These are phyloP conservation scores for Pyxicephalus adspersus DNA, from an alignment of 2,113 vertebrate genomes.

Conservation along the genomic window DNA sequence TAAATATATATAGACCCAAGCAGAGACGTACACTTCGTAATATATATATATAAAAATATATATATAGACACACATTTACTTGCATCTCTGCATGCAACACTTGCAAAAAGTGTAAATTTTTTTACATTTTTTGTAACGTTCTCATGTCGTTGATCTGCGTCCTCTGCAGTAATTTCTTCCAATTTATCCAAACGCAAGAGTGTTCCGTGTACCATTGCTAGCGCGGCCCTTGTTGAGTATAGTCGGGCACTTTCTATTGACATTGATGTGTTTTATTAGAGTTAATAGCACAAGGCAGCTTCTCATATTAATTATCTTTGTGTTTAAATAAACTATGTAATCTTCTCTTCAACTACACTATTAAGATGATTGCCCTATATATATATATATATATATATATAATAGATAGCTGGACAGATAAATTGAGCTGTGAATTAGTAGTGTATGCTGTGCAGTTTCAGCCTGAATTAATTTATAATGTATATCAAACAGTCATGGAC, in stretches of 20 bases:
- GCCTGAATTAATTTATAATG: neutral
- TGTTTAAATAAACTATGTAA: conserved; percentile 86
- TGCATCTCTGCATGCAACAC: too few species aligned
- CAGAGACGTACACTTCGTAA: too few species aligned
- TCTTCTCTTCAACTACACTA: conserved; percentile 78
- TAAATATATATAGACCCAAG: too few species aligned
- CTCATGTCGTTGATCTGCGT: too few species aligned
- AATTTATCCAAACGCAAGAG: too few species aligned
- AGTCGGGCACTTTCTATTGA: conserved; percentile 62
- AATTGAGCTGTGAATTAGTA: conserved; percentile 42
- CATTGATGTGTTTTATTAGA: conserved; percentile 73
- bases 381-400: conserved; percentile 53
- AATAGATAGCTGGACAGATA: conserved; percentile 56
- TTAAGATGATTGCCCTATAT: conserved; percentile 77
- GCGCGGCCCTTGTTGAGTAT: conserved; percentile 64
- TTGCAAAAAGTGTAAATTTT: too few species aligned
- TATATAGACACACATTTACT: too few species aligned
- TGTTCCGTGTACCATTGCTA: too few species aligned
- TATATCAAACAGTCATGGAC: conserved; percentile 28
- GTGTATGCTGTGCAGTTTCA: conserved; percentile 1
- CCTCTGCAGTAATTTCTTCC: too few species aligned
- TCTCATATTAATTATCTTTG: conserved; percentile 82
- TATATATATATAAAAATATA: too few species aligned
- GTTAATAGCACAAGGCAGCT: conserved; percentile 75
- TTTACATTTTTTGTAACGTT: too few species aligned